Percentiles rank a stretch among this genome's conserved stretches.
Evolutionary conservation across 2,797 vertebrate species (phyloP).

Genomic region (Enteromius viviparus): DNA sequence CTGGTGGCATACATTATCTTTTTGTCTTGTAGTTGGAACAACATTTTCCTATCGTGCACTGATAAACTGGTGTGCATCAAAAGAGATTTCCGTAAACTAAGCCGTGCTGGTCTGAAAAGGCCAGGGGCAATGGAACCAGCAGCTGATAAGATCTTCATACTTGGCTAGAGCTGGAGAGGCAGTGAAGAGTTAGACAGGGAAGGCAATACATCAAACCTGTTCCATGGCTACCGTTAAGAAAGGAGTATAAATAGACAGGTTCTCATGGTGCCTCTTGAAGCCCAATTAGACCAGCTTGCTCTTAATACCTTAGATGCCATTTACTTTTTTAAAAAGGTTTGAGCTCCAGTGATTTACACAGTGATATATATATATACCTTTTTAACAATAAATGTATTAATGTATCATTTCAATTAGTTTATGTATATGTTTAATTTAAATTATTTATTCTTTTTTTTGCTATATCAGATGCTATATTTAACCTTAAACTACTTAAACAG

Average conservation of each 20-base stretch:
- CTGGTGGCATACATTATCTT: slow-evolving; percentile 18
- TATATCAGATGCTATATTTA: neutral
- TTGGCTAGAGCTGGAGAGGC: slow-evolving; percentile 66
- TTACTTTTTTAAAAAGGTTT: slow-evolving; percentile 25
- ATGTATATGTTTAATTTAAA: neutral
- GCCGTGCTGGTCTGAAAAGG: slow-evolving; percentile 54
- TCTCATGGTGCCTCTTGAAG: slow-evolving; percentile 57
- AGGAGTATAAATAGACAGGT: slow-evolving; percentile 51
- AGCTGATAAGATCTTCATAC: slow-evolving; percentile 69
- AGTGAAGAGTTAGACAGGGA: slow-evolving; percentile 65
- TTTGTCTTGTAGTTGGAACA: slow-evolving; percentile 33
- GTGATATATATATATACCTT: neutral
- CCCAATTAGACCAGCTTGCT: slow-evolving; percentile 49
- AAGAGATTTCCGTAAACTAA: slow-evolving; percentile 61
- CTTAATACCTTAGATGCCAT: slow-evolving; percentile 45
- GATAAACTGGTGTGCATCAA: slow-evolving; percentile 48
- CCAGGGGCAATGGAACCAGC: slow-evolving; percentile 58
- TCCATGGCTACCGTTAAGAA: slow-evolving; percentile 49
- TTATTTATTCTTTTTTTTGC: neutral
- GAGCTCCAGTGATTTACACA: neutral
- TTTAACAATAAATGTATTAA: neutral
- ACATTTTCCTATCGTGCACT: slow-evolving; percentile 47
- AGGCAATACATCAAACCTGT: slow-evolving; percentile 65
- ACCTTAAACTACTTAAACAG: neutral
- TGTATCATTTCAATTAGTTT: neutral